Evolutionary conservation across 2,113 vertebrate genomes (phyloP).

Genomic region (Cinclus mexicanus): DNA sequence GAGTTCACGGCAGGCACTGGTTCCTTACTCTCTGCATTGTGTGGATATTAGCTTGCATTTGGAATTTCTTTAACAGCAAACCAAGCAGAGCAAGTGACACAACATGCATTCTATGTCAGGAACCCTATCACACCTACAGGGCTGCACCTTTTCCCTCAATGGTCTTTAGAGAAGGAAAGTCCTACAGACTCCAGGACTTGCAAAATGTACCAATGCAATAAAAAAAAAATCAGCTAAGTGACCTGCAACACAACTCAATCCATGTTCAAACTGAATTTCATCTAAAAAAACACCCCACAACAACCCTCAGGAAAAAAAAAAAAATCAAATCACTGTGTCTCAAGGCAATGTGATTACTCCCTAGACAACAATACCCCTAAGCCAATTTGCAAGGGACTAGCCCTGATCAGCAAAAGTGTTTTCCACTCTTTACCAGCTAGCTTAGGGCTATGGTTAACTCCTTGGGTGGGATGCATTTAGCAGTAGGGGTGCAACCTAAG

Average conservation of each 20-base stretch:
- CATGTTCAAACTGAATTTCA: background rate
- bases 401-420: background rate
- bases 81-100: background rate
- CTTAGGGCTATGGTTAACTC: background rate
- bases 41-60: background rate
- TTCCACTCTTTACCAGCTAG: background rate
- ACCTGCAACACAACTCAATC: background rate
- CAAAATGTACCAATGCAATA: background rate
- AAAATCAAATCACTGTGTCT: background rate
- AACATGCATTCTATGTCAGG: background rate
- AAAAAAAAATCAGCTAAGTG: background rate
- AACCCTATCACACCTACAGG: background rate
- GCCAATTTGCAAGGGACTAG: background rate
- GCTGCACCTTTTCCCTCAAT: background rate
- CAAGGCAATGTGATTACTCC: background rate
- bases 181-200: background rate
- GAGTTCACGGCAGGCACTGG: background rate
- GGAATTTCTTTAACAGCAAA: background rate
- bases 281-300: fast-evolving
- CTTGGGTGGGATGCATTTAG: background rate
- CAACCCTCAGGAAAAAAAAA: background rate
- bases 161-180: background rate
- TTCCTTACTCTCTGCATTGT: background rate
- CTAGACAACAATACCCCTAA: background rate
- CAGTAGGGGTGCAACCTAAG: background rate